phyloP scores from a whole-genome alignment of 2,888 invertebrate genomes.

The Thysanoteuthis rhombus region DNA sequence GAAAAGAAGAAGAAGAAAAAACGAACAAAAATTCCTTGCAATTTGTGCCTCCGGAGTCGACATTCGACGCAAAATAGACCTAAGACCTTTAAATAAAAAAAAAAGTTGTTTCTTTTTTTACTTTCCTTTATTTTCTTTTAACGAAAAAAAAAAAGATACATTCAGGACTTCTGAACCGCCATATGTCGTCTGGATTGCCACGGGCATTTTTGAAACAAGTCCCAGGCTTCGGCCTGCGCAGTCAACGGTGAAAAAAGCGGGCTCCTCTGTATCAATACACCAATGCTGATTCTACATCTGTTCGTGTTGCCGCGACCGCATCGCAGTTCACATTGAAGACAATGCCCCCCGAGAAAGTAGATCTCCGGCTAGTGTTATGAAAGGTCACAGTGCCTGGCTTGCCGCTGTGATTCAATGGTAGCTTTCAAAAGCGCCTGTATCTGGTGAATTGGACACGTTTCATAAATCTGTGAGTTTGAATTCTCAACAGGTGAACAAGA shows the following conservation, averaged over 20 bases:
- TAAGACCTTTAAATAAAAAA: background rate
- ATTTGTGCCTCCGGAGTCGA: background rate
- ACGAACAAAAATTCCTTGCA: no score
- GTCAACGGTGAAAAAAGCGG: conserved; percentile 12
- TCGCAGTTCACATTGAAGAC: background rate
- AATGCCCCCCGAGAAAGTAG: background rate
- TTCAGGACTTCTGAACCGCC: background rate
- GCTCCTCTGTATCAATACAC: background rate
- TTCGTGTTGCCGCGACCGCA: background rate
- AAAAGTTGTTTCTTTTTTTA: background rate
- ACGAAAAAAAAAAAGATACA: background rate
- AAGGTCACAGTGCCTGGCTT: background rate
- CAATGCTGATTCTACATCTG: background rate
- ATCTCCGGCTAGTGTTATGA: background rate
- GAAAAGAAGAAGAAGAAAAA: no score
- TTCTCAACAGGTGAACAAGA: background rate
- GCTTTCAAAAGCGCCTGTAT: background rate
- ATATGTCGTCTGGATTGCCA: background rate
- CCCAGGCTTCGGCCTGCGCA: background rate
- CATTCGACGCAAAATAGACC: background rate
- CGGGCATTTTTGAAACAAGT: background rate
- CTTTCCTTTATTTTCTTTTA: background rate
- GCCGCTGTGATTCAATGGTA: background rate
- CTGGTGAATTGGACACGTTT: background rate
- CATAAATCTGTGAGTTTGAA: background rate